These are phyloP conservation scores for Pao palembangensis DNA, from an alignment of 2,113 vertebrate species.

Conservation along the genomic window DNA sequence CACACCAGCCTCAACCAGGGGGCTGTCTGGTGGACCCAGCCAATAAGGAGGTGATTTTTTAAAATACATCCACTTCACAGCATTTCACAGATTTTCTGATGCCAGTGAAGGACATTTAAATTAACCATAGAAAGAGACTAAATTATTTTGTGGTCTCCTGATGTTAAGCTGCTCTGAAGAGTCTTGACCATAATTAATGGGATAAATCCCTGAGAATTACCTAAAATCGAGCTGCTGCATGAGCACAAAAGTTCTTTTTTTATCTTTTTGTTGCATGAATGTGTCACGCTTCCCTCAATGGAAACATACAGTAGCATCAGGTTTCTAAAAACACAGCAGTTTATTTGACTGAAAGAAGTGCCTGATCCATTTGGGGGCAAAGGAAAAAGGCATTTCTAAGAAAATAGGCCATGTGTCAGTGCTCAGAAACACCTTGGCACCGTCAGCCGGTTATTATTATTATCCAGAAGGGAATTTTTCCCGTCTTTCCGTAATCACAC, in stretches of 20 bases:
- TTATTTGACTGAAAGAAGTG: constrained; percentile 19
- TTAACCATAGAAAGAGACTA: constrained; percentile 34
- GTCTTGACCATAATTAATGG: constrained; percentile 48
- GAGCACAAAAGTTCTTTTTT: constrained; percentile 34
- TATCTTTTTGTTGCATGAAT: constrained; percentile 35
- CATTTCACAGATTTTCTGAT: constrained; percentile 34
- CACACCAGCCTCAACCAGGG: constrained; percentile 39
- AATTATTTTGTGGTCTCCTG: constrained; percentile 57
- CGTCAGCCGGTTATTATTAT: constrained; percentile 47
- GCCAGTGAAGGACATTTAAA: constrained; percentile 28
- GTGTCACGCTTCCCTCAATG: constrained; percentile 15
- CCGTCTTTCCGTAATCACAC: constrained; percentile 50
- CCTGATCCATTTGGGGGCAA: constrained; percentile 1
- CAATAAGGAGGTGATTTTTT: constrained; percentile 35
- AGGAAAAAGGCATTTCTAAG: not conserved
- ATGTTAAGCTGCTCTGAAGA: constrained; percentile 47
- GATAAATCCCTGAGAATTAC: constrained; percentile 51
- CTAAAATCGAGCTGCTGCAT: constrained; percentile 49
- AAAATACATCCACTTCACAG: constrained; percentile 43
- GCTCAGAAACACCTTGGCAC: constrained; percentile 52
- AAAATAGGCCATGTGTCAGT: constrained; percentile 32
- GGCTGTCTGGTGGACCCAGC: constrained; percentile 31
- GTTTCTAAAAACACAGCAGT: constrained; percentile 28
- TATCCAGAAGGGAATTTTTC: constrained; percentile 30
- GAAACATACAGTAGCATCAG: constrained; percentile 15